Evolutionary conservation across 2,888 invertebrate genomes (phyloP), one percentile per base, ranked within the genome.

Genomic region (Cheilosia soror): DNA sequence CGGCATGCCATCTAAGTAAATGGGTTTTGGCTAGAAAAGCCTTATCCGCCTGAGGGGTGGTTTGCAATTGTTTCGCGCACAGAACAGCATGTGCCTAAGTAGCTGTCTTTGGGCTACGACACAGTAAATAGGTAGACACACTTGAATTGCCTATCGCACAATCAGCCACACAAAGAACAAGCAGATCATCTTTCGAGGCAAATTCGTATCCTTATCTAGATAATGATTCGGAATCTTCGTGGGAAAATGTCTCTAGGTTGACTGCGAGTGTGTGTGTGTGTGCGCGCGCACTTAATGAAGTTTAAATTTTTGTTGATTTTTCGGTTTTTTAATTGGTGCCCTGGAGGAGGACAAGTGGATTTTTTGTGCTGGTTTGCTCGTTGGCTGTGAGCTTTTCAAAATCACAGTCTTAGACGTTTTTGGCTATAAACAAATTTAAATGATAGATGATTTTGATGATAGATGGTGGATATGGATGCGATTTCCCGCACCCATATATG

Each of bases 71-170:
- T 55, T 57, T 44, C 37, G n/a, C 25, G 29, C 42, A 15, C 62
- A 72, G 42, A 40, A 62, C 58, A 79, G 85, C 77, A 76, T 85
- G 88, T 88, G 88, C 80, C 87, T 72, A 88, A 88, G 88, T 87
- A 88, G 85, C 80, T 72, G 63, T 87, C 81, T 84, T 86, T 44
- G 71, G 27, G 68, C 77, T 78, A 87, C 82, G 73, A 42, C 58
- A 60, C 53, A 79, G 83, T 79, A 69, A 78, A 68, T 73, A 58
- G 42, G 53, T 37, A 7, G 25, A 66, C 58, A 40, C 73, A 68
- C 72, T 79, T 58, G 49, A 65, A 29, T 11, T 44, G 40, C 44
- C n/a, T 62, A 47, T 44, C 9, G 51, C 13, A 4, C 42, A 33
- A 20, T 3, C 20, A 40, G 63, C 58, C 25, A n/a, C 7, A n/a